Conservation (phyloP, 2,797 vertebrate genomes). For the Taenioides sp. region DNA sequence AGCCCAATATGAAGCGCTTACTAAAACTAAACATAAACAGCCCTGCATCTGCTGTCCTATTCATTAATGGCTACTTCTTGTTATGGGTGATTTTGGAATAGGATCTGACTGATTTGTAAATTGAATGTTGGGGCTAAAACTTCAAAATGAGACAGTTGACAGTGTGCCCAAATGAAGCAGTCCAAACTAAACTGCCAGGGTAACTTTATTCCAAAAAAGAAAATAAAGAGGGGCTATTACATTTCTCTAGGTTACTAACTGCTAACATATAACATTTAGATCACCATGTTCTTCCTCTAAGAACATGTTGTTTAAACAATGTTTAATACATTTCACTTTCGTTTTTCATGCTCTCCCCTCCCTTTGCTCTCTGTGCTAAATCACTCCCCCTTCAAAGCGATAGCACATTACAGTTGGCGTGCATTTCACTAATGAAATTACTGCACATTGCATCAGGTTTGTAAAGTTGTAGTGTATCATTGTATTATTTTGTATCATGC, state of each 20-base stretch:
- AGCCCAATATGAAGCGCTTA: background rate
- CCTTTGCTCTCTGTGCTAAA: no score
- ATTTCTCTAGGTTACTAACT: background rate
- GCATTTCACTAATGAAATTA: no score
- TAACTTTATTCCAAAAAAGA: background rate
- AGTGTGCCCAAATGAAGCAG: conserved; percentile 20
- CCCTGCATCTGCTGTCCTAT: background rate
- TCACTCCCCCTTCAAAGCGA: no score
- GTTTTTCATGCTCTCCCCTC: no score
- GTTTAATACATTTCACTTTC: no score
- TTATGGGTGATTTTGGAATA: conserved; percentile 1
- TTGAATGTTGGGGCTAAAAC: background rate
- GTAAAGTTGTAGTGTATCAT: no score
- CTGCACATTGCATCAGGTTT: no score
- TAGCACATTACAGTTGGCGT: no score
- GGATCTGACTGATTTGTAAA: conserved; percentile 7
- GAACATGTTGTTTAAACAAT: no score
- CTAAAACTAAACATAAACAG: conserved; percentile 6
- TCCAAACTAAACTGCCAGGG: background rate
- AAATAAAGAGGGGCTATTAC: background rate
- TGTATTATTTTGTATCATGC: no score
- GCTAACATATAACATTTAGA: no score
- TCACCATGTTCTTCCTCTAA: no score
- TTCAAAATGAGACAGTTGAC: conserved; percentile 13
- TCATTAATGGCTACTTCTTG: conserved; percentile 5